phyloP scores from a whole-genome alignment of 2,797 vertebrate species.

The Acrocephalus scirpaceus region DNA sequence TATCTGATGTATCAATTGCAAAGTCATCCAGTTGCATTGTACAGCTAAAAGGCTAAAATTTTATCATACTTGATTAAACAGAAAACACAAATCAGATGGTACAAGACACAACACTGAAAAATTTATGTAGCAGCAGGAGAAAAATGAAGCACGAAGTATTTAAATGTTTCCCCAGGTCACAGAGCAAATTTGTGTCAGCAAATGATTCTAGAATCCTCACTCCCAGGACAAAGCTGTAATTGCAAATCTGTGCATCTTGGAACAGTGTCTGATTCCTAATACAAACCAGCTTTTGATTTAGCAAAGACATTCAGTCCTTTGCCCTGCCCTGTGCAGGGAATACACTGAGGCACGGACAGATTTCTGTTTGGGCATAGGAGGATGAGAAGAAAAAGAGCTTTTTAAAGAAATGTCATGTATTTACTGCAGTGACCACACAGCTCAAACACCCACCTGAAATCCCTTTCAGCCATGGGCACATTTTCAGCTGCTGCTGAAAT shows the following conservation, averaged over 20 bases:
- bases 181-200: constrained; percentile 34
- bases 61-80: neutral
- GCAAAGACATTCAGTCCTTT: neutral
- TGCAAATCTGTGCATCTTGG: neutral
- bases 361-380: neutral
- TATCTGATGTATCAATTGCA: neutral
- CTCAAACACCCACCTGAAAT: neutral
- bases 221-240: constrained; percentile 6
- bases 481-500: neutral
- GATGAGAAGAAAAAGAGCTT: neutral
- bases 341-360: neutral
- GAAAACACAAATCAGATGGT: neutral
- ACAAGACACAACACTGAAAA: constrained; percentile 10
- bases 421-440: neutral
- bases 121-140: constrained; percentile 15
- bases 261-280: neutral
- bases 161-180: constrained; percentile 40
- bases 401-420: neutral
- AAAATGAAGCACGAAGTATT: constrained; percentile 34
- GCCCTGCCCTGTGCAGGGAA: neutral
- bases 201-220: neutral
- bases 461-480: neutral
- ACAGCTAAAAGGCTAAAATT: neutral
- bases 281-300: neutral
- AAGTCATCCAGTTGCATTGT: neutral